Conservation (phyloP, 2,888 invertebrate genomes). For the Luffia ferchaultella region DNA sequence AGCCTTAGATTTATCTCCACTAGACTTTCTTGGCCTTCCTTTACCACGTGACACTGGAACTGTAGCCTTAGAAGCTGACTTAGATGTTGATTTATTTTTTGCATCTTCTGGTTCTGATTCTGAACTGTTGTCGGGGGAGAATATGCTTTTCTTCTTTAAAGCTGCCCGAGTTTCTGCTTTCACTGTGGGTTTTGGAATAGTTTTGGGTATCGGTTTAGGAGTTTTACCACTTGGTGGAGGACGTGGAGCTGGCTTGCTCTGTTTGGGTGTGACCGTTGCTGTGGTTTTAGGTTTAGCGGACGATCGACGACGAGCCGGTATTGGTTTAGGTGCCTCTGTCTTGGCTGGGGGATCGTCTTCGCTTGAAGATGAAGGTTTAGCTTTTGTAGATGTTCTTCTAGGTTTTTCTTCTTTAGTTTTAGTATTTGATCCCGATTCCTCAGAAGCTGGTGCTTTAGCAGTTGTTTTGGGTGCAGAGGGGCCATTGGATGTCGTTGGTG, state of each 20-base stretch:
- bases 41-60: constrained; percentile 27
- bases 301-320: constrained; percentile 53
- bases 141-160: constrained; percentile 79
- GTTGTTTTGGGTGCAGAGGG: background rate
- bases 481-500: constrained; percentile 19
- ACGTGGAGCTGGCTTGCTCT: constrained; percentile 34
- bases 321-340: constrained; percentile 37
- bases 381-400: constrained; percentile 36
- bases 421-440: constrained; percentile 6
- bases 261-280: constrained; percentile 68
- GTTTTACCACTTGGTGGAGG: constrained; percentile 45
- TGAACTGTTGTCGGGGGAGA: constrained; percentile 78
- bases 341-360: constrained; percentile 65
- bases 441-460: background rate
- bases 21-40: constrained; percentile 40
- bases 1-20: constrained; percentile 38
- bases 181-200: constrained; percentile 33
- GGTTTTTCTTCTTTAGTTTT: constrained; percentile 46
- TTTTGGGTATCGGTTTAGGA: constrained; percentile 44
- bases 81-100: constrained; percentile 28
- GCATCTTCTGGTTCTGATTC: constrained; percentile 51
- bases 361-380: constrained; percentile 63
- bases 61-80: constrained; percentile 27
- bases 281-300: constrained; percentile 70
- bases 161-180: constrained; percentile 17